Evolutionary conservation across 1,140 invertebrate species (phyloP).

Genomic region (Scaptomyza hsui): DNA sequence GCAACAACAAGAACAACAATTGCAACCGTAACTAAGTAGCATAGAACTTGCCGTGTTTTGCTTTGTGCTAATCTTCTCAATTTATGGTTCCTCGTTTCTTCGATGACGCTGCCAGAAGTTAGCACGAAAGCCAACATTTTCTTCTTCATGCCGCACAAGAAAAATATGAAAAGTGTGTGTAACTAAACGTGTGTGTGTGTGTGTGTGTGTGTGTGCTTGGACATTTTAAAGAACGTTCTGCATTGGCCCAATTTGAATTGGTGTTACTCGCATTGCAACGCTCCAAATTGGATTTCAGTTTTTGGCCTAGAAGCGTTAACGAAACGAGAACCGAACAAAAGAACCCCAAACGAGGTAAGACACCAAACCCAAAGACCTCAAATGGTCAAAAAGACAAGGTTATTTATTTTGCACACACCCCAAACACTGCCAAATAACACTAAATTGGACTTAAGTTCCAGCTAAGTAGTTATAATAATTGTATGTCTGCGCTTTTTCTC

Average conservation of each 20-base stretch:
- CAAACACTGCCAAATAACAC: background rate
- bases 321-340: background rate
- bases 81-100: slow-evolving; percentile 57
- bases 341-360: slow-evolving; percentile 56
- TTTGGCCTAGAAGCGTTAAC: slow-evolving; percentile 30
- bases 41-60: slow-evolving; percentile 54
- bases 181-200: slow-evolving; percentile 7
- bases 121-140: slow-evolving; percentile 56
- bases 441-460: background rate
- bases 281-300: slow-evolving; percentile 63
- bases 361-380: background rate
- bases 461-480: background rate
- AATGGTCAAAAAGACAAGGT: slow-evolving; percentile 17
- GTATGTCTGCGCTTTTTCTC: too few relatives aligned
- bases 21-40: slow-evolving; percentile 60
- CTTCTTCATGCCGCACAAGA: slow-evolving; percentile 23
- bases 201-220: slow-evolving; percentile 19
- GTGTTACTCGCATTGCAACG: slow-evolving; percentile 53
- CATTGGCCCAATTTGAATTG: slow-evolving; percentile 68
- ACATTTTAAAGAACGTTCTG: slow-evolving; percentile 71
- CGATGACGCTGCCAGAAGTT: slow-evolving; percentile 71
- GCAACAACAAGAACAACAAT: slow-evolving; percentile 35
- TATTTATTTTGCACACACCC: background rate
- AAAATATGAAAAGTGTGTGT: slow-evolving; percentile 43
- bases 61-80: slow-evolving; percentile 75